phyloP scores from a whole-genome alignment of 2,797 vertebrate genomes.

The Gambusia yucatana region DNA sequence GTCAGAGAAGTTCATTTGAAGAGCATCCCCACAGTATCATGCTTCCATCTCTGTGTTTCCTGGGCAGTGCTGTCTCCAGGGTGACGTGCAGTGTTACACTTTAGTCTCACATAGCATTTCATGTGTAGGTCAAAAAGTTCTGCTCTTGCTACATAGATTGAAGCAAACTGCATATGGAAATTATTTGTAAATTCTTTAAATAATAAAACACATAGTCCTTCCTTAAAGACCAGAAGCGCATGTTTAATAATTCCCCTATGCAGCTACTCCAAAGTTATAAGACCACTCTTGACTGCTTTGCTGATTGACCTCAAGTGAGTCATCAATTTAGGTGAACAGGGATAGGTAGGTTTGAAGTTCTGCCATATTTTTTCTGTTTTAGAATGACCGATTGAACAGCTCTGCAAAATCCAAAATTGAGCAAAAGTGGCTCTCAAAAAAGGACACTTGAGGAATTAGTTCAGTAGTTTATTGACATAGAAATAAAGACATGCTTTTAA shows the following conservation, averaged over 20 bases:
- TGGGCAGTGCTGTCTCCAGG: background rate
- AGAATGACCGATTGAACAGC: background rate
- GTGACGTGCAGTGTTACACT: background rate
- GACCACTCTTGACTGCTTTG: background rate
- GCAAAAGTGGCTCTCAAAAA: conserved; percentile 3
- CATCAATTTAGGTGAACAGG: background rate
- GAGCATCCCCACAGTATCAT: background rate
- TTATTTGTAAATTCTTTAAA: background rate
- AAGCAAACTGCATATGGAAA: background rate
- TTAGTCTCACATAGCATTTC: background rate
- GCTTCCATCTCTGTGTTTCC: background rate
- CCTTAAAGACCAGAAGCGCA: background rate
- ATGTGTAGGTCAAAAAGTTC: background rate
- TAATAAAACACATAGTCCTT: background rate
- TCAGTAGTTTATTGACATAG: conserved; percentile 59
- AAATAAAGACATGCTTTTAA: conserved; percentile 66
- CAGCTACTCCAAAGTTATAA: background rate
- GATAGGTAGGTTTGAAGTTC: background rate
- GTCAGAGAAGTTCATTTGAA: conserved; percentile 10
- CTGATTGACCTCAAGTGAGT: background rate
- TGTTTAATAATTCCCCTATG: background rate
- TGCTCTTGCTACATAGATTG: background rate
- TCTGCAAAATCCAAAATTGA: conserved; percentile 28
- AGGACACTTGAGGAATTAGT: conserved; percentile 32
- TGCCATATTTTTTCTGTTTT: background rate